Evolutionary conservation across 2,113 vertebrate genomes (phyloP).

Genomic region (Tachuris rubrigastra): DNA sequence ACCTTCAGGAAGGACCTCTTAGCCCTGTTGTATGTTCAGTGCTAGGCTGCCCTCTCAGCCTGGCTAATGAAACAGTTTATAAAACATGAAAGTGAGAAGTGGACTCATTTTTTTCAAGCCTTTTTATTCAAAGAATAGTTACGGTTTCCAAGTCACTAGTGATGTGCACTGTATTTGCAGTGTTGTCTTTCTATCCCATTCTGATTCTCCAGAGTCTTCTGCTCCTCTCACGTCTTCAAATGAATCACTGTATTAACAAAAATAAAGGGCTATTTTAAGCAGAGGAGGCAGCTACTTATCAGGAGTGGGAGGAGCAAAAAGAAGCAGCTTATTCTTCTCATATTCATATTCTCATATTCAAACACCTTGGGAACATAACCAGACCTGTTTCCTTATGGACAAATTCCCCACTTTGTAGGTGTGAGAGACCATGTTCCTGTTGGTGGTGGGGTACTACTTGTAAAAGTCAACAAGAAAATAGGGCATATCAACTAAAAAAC

Average conservation of each 20-base stretch:
- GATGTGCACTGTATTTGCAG: not conserved
- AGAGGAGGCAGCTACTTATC: not conserved
- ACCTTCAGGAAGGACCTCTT: not conserved
- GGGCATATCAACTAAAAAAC: not conserved
- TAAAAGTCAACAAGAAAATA: constrained; percentile 1
- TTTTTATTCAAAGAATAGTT: not conserved
- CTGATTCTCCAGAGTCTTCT: not conserved
- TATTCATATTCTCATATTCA: not conserved
- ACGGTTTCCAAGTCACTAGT: not conserved
- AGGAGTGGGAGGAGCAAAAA: not conserved
- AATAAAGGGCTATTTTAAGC: not conserved
- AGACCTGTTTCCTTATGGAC: not conserved
- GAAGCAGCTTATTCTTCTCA: not conserved
- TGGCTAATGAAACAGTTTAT: not conserved
- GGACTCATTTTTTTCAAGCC: not conserved
- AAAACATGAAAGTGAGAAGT: not conserved
- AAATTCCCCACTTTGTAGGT: not conserved
- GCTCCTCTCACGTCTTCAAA: not conserved
- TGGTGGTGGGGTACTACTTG: not conserved
- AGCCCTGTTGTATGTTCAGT: not conserved
- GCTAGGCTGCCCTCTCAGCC: not conserved
- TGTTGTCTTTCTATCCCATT: not conserved
- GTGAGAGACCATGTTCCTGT: not conserved
- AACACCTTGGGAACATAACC: not conserved
- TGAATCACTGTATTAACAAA: not conserved